Conservation (phyloP, 2,113 vertebrate genomes). For the Budorcas taxicolor region DNA sequence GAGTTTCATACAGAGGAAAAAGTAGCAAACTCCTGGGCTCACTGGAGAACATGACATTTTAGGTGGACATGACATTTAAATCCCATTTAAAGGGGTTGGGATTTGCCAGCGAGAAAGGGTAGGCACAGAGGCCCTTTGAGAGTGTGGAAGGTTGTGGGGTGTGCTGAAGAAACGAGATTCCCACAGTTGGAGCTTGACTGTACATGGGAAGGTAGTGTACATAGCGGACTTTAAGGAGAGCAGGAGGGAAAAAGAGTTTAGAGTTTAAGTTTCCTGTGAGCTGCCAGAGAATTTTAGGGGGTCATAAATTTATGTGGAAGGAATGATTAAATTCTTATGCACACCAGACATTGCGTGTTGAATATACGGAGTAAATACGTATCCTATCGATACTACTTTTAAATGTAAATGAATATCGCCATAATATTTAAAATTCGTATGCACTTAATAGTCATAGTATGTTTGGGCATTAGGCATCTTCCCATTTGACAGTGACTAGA, state of each 20-base stretch:
- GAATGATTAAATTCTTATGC: background rate
- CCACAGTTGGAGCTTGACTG: background rate
- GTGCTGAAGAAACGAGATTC: background rate
- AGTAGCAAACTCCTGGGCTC: background rate
- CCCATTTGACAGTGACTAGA: background rate
- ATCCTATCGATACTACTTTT: background rate
- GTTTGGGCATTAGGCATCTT: background rate
- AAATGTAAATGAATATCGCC: constrained; percentile 19
- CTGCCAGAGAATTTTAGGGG: background rate
- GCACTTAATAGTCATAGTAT: background rate
- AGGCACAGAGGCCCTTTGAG: background rate
- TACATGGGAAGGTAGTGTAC: background rate
- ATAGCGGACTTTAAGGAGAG: background rate
- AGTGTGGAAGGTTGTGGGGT: background rate
- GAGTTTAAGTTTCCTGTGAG: background rate
- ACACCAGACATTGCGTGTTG: background rate
- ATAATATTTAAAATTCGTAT: background rate
- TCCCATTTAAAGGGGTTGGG: background rate
- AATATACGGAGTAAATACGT: background rate
- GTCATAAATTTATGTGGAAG: background rate
- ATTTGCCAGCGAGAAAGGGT: background rate
- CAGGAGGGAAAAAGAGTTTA: background rate
- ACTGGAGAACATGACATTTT: background rate
- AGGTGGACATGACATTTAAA: background rate
- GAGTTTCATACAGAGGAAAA: background rate